These are phyloP conservation scores for Emesis furor DNA, from an alignment of 2,888 invertebrate species.

Conservation along the genomic window DNA sequence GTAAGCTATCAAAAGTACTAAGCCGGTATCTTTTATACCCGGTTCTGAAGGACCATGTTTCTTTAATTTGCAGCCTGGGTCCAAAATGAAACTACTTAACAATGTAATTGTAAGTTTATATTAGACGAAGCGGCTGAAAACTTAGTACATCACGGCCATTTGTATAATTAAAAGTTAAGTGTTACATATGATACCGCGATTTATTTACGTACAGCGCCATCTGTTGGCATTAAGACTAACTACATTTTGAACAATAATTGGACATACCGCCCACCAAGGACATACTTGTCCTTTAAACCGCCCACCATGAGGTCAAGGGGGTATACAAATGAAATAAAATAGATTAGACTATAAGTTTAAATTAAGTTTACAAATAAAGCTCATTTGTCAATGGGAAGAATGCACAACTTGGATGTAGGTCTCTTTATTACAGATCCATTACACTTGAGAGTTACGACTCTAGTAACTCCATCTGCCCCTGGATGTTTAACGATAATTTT, in stretches of 20 bases:
- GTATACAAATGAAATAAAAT: background rate
- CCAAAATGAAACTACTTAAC: background rate
- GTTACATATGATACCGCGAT: no score
- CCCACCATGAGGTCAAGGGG: no score
- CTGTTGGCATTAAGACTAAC: no score
- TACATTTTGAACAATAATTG: background rate
- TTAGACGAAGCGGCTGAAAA: no score
- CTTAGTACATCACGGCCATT: no score
- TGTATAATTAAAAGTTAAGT: no score
- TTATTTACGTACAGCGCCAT: no score
- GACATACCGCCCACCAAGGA: constrained; percentile 14
- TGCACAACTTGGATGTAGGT: constrained; percentile 2
- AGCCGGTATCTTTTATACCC: background rate
- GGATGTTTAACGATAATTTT: constrained; percentile 19
- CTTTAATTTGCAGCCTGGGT: background rate
- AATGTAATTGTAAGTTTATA: no score
- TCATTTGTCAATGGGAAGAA: background rate
- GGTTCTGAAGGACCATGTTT: background rate
- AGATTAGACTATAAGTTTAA: no score
- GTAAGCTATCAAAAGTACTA: background rate
- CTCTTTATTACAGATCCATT: constrained; percentile 26
- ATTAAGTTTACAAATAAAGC: no score
- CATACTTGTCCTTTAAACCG: background rate
- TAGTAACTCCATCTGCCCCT: constrained; percentile 15
- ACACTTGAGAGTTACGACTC: constrained; percentile 26